Percentiles rank a stretch among this genome's conserved stretches.
Conservation (phyloP, 35 echinoderm and acorn worm species). For the Stichopus chloronotus region DNA sequence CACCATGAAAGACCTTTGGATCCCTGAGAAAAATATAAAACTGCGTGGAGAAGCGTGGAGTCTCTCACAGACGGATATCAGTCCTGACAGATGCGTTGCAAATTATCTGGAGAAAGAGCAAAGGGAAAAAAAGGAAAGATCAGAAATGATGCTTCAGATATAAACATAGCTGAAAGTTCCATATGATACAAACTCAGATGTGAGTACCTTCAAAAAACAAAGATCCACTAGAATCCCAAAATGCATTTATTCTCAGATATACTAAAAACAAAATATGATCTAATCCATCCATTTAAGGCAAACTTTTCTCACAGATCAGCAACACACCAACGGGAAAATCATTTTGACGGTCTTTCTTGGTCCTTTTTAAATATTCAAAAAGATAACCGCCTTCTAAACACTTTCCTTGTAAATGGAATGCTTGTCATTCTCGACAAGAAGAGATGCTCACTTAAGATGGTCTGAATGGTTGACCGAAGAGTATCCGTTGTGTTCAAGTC, state of each 20-base stretch:
- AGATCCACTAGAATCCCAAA: too few relatives aligned
- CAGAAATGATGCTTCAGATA: too few relatives aligned
- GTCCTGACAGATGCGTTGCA: neutral
- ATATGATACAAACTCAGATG: too few relatives aligned
- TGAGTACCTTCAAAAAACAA: too few relatives aligned
- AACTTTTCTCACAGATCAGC: neutral
- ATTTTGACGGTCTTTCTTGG: neutral
- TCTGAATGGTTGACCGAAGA: constrained; percentile 50
- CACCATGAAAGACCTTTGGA: neutral
- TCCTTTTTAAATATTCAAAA: neutral
- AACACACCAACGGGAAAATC: neutral
- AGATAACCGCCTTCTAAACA: too few relatives aligned
- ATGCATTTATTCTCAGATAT: too few relatives aligned
- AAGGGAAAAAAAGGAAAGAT: neutral
- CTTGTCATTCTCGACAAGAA: neutral
- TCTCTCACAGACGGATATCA: neutral
- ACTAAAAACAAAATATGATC: neutral
- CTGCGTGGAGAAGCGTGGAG: neutral
- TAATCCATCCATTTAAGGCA: neutral
- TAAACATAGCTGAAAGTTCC: too few relatives aligned
- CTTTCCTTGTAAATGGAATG: too few relatives aligned
- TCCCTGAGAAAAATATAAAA: neutral
- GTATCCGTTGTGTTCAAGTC: constrained; percentile 72
- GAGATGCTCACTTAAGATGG: constrained; percentile 68
- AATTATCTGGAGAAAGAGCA: neutral